A percentile compares a stretch with the other conserved stretches of the same genome.
Evolutionary conservation across 2,113 vertebrate species (phyloP).

Genomic region (Silurus glanis): DNA sequence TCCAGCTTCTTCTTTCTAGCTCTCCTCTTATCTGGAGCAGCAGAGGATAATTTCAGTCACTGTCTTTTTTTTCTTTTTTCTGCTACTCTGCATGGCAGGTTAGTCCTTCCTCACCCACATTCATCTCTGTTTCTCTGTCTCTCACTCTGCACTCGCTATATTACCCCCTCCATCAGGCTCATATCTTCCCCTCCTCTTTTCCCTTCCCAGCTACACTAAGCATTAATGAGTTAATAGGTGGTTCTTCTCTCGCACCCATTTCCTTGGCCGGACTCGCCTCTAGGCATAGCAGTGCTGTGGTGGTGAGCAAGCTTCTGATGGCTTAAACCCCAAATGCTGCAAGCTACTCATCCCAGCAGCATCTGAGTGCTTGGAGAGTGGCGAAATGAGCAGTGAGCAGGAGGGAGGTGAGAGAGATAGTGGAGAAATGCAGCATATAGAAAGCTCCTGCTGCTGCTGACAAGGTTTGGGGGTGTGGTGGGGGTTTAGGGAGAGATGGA

Average conservation of each 20-base stretch:
- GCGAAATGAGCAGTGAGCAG: conserved; percentile 34
- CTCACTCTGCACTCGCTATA: neutral
- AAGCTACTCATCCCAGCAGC: conserved; percentile 54
- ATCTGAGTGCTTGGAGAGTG: conserved; percentile 5
- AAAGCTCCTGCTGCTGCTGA: conserved; percentile 63
- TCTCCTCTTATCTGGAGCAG: conserved; percentile 36
- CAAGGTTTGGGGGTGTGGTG: conserved; percentile 51
- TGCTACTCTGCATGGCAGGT: conserved; percentile 21
- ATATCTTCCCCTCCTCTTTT: conserved; percentile 4
- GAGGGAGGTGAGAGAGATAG: conserved; percentile 28
- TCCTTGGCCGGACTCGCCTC: conserved; percentile 13
- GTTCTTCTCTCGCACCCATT: conserved; percentile 19
- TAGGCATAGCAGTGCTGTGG: conserved; percentile 35
- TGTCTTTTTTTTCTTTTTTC: conserved; percentile 19
- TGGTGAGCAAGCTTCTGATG: conserved; percentile 36
- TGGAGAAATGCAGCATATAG: conserved; percentile 66
- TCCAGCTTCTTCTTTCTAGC: conserved; percentile 18
- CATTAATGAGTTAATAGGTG: conserved; percentile 20
- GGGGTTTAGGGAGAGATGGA: neutral
- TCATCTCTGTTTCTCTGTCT: neutral
- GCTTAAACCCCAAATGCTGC: conserved; percentile 42
- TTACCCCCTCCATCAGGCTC: conserved; percentile 9
- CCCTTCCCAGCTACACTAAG: neutral
- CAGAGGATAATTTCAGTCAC: conserved; percentile 19
- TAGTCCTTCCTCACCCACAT: conserved; percentile 19